These are phyloP conservation scores for Menidia menidia DNA, from an alignment of 2,797 vertebrate species.

Conservation along the genomic window DNA sequence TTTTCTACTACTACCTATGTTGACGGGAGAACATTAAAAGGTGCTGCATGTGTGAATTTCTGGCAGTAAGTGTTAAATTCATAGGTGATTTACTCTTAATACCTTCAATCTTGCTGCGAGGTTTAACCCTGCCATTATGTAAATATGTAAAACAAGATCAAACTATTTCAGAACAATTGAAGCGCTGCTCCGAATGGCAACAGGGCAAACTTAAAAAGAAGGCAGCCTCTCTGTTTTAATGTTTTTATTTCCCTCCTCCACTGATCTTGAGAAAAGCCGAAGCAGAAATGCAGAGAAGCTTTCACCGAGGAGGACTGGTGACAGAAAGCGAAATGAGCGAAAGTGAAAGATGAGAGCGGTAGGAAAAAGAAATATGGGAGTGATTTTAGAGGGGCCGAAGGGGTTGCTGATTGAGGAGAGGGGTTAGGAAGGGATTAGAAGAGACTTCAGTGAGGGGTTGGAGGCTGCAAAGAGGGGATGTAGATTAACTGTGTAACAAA, in stretches of 20 bases:
- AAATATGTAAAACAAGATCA: background rate
- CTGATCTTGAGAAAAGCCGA: slow-evolving; percentile 24
- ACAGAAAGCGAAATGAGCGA: background rate
- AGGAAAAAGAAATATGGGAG: slow-evolving; percentile 20
- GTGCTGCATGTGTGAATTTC: background rate
- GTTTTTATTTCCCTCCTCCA: slow-evolving; percentile 1
- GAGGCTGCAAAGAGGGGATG: slow-evolving; percentile 3
- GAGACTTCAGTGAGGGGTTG: slow-evolving; percentile 8
- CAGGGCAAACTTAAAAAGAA: background rate
- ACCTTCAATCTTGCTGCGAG: background rate
- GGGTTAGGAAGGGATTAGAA: slow-evolving; percentile 22
- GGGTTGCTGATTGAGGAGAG: slow-evolving; percentile 25
- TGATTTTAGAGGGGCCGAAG: slow-evolving; percentile 12
- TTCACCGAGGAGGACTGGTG: slow-evolving; percentile 12
- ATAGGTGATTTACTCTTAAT: background rate
- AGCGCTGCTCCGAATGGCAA: too few species aligned
- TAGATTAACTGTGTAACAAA: slow-evolving; percentile 48
- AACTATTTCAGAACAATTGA: background rate
- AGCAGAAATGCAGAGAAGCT: slow-evolving; percentile 2
- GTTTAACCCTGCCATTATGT: background rate
- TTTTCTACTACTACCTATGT: background rate
- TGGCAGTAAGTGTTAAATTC: background rate
- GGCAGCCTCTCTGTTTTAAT: background rate
- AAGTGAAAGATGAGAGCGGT: slow-evolving; percentile 3
- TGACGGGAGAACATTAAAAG: background rate